A percentile compares a stretch with the other conserved stretches of the same genome.
These are phyloP conservation scores for Hirtodrosophila duncani DNA, from an alignment of 2,888 invertebrate genomes.

Conservation along the genomic window DNA sequence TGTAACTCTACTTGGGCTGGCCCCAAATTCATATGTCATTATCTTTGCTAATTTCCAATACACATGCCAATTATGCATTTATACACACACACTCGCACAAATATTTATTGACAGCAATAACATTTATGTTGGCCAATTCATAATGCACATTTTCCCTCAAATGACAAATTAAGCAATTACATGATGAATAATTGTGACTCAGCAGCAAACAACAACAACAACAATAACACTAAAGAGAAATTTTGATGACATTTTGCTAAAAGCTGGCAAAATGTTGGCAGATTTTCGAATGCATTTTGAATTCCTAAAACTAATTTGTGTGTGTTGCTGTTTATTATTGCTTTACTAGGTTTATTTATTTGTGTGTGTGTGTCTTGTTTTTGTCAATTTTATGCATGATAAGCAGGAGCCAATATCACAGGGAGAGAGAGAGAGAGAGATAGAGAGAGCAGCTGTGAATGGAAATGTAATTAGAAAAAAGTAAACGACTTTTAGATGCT, in stretches of 20 bases:
- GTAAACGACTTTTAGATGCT: too few relatives aligned
- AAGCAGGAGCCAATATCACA: constrained; percentile 6
- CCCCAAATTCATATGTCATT: too few relatives aligned
- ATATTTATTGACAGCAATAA: neutral
- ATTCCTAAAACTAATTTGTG: too few relatives aligned
- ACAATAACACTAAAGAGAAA: constrained; percentile 5
- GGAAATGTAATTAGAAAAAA: too few relatives aligned
- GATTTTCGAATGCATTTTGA: too few relatives aligned
- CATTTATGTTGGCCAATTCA: constrained; percentile 19
- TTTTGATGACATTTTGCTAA: too few relatives aligned
- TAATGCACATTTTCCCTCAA: constrained; percentile 24
- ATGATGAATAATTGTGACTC: constrained; percentile 31
- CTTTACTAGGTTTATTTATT: too few relatives aligned
- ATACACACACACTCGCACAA: neutral
- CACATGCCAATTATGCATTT: neutral
- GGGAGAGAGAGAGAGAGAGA: too few relatives aligned
- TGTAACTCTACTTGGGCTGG: too few relatives aligned
- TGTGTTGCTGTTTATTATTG: constrained; percentile 29
- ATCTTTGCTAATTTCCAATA: neutral
- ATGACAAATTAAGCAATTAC: constrained; percentile 34
- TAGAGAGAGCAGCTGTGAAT: too few relatives aligned
- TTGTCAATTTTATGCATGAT: constrained; percentile 12
- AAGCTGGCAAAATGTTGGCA: too few relatives aligned
- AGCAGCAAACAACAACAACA: neutral
- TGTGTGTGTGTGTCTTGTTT: constrained; percentile 16